These are phyloP conservation scores for Campylomormyrus tamandua DNA, from an alignment of 2,113 vertebrate species.

Conservation along the genomic window DNA sequence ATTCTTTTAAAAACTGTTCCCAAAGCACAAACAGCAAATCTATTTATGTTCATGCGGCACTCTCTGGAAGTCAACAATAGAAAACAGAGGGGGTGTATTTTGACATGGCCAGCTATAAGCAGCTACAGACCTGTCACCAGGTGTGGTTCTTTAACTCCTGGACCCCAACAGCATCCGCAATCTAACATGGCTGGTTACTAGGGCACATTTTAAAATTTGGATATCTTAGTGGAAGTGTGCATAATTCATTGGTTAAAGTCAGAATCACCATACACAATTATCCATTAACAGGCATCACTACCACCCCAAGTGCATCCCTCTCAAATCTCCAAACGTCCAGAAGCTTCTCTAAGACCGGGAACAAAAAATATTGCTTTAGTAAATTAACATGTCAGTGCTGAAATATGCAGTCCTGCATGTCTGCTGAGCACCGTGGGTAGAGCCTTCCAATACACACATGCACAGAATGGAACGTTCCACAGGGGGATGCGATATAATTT, in stretches of 20 bases:
- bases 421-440: background rate
- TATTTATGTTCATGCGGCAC: background rate
- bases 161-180: background rate
- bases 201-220: background rate
- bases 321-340: background rate
- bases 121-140: background rate
- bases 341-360: background rate
- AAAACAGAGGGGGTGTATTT: background rate
- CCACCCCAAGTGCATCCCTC: background rate
- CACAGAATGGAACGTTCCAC: background rate
- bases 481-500: background rate
- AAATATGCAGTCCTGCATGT: background rate
- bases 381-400: background rate
- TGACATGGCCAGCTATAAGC: background rate
- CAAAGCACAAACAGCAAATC: background rate
- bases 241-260: background rate
- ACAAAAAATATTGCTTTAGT: background rate
- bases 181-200: background rate
- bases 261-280: background rate
- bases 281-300: background rate
- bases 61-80: background rate
- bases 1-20: background rate
- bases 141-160: background rate
- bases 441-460: background rate
- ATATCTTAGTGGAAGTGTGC: background rate